Base-by-base conservation (phyloP, 2,888 invertebrate genomes). In the Xanthorhoe designata region DNA sequence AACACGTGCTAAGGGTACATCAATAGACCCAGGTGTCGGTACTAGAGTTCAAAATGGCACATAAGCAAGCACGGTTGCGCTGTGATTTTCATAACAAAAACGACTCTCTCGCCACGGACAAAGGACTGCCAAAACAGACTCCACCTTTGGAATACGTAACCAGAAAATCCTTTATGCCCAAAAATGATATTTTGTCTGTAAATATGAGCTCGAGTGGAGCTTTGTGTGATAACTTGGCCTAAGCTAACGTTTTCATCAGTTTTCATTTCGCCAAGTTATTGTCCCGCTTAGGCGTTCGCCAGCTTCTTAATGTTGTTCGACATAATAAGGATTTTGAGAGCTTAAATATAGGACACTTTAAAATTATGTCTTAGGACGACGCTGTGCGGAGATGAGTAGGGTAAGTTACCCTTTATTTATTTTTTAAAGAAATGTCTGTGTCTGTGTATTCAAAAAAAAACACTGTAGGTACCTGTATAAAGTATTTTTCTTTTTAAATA, bases 161-260 rank as follows among this genome's bases (percentile, higher is more conserved):
- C 75, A 71, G 69, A 63, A 68, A 66, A 68, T 71, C 75, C 72
- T 77, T 78, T 76, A 76, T 74, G 66, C 73, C 67, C 63, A 73
- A 76, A 77, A 78, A 76, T 77, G 77, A 76, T 78, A 78, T 79
- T 79, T 78, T 75, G 75, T 72, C 73, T 72, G 78, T 76, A 76
- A 77, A 76, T 75, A 76, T 66, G 72, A 74, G 71, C 69, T 69
- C 68, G 70, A 68, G 63, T 72, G 69, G 67, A 66, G 75, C 74
- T 69, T 71, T 71, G 68, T 57, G 64, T 63, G 63, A 68, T 69
- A 66, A 71, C 69, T 70, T 66, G 58, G 62, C 45, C 61, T 69
- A 66, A 71, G 65, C 54, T 69, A 57, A 67, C 35, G 66, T 60
- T 68, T 74, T 64, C 67, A 52, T 72, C 72, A 69, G 64, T 56